Evolutionary conservation across 2,888 invertebrate species (phyloP).

Genomic region (Ochlodes sylvanus): DNA sequence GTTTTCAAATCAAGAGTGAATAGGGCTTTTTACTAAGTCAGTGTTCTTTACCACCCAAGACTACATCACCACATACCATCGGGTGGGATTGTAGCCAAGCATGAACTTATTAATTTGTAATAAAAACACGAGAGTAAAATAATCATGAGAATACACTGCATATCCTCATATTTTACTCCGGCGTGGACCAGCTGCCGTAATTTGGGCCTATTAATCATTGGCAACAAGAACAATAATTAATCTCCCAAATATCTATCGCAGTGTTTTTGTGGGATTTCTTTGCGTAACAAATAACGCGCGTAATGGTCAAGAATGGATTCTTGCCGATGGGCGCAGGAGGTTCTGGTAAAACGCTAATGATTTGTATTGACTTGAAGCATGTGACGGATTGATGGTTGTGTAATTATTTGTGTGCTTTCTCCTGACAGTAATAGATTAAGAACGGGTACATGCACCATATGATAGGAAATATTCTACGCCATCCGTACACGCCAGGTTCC

Average conservation of each 20-base stretch:
- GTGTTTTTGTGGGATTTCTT: conserved; percentile 33
- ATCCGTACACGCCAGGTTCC: no score
- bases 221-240: conserved; percentile 31
- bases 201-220: conserved; percentile 28
- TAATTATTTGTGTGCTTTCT: no score
- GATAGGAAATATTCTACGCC: no score
- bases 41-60: no score
- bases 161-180: conserved; percentile 14
- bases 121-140: no score
- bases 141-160: background rate
- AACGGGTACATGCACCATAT: no score
- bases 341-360: background rate
- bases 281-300: conserved; percentile 21
- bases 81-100: no score
- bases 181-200: conserved; percentile 7
- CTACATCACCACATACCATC: no score
- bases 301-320: conserved; percentile 16
- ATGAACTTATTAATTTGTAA: no score
- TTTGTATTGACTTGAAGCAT: background rate
- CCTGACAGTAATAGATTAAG: no score
- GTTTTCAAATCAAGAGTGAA: no score
- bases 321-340: background rate
- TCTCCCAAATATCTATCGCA: conserved; percentile 30
- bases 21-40: no score
- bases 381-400: background rate